phyloP scores from a whole-genome alignment of 2,797 vertebrate genomes.

The Scomberomorus guttatus region DNA sequence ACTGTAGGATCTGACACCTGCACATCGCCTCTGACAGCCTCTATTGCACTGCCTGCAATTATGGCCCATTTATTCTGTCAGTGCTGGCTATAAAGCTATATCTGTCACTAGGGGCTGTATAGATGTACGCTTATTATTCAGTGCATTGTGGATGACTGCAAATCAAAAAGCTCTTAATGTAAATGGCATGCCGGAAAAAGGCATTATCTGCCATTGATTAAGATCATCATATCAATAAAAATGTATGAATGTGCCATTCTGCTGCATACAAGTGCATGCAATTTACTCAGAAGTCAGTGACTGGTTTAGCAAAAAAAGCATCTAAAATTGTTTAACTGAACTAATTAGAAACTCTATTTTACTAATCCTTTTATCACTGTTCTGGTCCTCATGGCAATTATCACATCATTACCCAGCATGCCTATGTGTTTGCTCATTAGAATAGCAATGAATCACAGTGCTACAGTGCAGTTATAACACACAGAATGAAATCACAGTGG shows the following conservation, averaged over 20 bases:
- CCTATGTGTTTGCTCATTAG: conserved; percentile 50
- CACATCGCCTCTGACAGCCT: conserved; percentile 76
- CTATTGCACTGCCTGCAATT: conserved; percentile 76
- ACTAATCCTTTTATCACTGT: conserved; percentile 68
- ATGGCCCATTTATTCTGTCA: conserved; percentile 76
- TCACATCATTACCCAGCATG: conserved; percentile 43
- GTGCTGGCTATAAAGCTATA: conserved; percentile 60
- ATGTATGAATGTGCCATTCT: conserved; percentile 9
- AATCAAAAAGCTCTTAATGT: conserved; percentile 63
- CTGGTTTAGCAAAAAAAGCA: conserved; percentile 47
- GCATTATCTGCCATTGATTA: conserved; percentile 56
- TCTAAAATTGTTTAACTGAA: conserved; percentile 46
- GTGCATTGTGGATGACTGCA: conserved; percentile 34
- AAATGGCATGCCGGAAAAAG: conserved; percentile 40
- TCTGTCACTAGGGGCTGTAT: conserved; percentile 52
- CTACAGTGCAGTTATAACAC: conserved; percentile 24
- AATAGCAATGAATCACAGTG: conserved; percentile 45
- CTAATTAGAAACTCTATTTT: conserved; percentile 70
- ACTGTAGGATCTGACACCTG: conserved; percentile 79
- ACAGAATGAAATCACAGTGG: conserved; percentile 33
- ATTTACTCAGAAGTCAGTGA: conserved; percentile 41
- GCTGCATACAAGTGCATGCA: conserved; percentile 33
- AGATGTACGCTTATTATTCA: conserved; percentile 50
- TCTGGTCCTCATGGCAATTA: conserved; percentile 50
- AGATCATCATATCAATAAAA: conserved; percentile 56